These are phyloP conservation scores for Saxidomus purpurata DNA, from an alignment of 1,140 invertebrate species.

Conservation along the genomic window DNA sequence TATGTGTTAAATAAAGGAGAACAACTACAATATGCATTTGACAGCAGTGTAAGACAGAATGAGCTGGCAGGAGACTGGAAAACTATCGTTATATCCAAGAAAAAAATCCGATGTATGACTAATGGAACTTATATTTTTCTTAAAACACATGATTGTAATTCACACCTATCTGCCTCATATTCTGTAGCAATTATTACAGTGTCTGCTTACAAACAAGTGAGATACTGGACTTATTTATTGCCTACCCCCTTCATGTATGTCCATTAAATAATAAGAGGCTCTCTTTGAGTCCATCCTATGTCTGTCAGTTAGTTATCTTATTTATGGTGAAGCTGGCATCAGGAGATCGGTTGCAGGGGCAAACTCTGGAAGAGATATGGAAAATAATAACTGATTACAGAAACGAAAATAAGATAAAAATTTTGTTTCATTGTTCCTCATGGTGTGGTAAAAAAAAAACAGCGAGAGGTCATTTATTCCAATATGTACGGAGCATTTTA, in stretches of 20 bases:
- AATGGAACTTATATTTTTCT: too few relatives aligned
- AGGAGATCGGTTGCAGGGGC: neutral
- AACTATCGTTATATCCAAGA: too few relatives aligned
- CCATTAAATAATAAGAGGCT: constrained; percentile 39
- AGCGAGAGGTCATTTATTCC: too few relatives aligned
- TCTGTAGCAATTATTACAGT: constrained; percentile 20
- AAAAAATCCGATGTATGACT: too few relatives aligned
- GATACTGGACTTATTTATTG: constrained; percentile 28
- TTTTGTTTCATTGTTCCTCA: neutral
- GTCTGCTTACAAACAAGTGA: constrained; percentile 43
- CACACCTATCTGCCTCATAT: constrained; percentile 29
- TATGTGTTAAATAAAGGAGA: too few relatives aligned
- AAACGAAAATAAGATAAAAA: constrained; percentile 1
- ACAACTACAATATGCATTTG: too few relatives aligned
- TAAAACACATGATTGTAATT: constrained; percentile 1
- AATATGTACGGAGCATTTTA: too few relatives aligned
- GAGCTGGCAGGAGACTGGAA: too few relatives aligned
- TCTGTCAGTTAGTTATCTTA: constrained; percentile 42
- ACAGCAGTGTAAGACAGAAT: too few relatives aligned
- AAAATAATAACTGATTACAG: constrained; percentile 27
- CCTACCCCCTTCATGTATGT: constrained; percentile 4
- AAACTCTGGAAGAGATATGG: neutral
- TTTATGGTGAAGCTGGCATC: constrained; percentile 12
- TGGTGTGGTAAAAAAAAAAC: too few relatives aligned
- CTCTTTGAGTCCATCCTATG: neutral